Evolutionary conservation across 2,797 vertebrate species (phyloP).

Genomic region (Falco concolor): DNA sequence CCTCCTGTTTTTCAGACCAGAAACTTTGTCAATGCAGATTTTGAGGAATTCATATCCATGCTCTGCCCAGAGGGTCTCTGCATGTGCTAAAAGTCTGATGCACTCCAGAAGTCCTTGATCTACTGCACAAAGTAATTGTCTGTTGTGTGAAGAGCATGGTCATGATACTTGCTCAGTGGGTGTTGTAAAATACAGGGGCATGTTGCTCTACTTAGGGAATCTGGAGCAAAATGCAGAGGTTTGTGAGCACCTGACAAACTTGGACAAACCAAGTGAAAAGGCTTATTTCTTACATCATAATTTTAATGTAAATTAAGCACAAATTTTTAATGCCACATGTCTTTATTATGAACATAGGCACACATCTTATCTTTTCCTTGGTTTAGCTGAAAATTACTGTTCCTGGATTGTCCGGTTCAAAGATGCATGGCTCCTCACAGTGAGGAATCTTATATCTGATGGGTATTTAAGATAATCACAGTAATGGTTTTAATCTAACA

Average conservation of each 20-base stretch:
- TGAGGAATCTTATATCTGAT: neutral
- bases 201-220: neutral
- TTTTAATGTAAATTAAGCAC: neutral
- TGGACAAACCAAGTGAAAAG: neutral
- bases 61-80: slow-evolving; percentile 27
- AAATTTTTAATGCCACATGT: neutral
- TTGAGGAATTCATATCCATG: neutral
- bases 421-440: neutral
- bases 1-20: neutral
- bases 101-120: neutral
- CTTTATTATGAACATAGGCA: neutral
- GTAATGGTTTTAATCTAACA: neutral
- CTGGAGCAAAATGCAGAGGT: neutral
- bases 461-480: neutral
- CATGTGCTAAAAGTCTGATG: neutral
- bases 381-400: neutral
- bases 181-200: neutral
- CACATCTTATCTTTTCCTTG: neutral
- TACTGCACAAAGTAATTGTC: neutral
- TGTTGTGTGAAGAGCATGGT: neutral
- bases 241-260: neutral
- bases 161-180: neutral
- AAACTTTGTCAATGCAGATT: slow-evolving; percentile 1
- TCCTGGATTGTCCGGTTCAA: neutral
- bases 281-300: neutral